phyloP scores from a whole-genome alignment of 2,113 vertebrate species.

The Accipiter virgatus region DNA sequence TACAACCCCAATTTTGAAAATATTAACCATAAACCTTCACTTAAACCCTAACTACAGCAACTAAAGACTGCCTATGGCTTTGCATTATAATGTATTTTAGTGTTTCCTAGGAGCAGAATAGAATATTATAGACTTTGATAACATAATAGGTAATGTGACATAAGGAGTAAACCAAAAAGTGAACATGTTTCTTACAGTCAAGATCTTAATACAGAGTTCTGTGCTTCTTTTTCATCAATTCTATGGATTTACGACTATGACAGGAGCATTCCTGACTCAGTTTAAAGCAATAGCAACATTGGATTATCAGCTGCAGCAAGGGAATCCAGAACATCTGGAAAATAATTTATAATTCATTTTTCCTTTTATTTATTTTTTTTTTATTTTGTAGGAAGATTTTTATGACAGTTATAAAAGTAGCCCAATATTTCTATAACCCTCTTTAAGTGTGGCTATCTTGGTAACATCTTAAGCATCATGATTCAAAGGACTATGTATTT shows the following conservation, averaged over 20 bases:
- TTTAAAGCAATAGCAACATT: not conserved
- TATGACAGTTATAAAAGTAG: not conserved
- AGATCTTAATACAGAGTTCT: not conserved
- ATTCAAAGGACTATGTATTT: not conserved
- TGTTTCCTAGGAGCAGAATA: not conserved
- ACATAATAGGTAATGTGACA: not conserved
- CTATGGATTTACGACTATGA: not conserved
- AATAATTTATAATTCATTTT: not conserved
- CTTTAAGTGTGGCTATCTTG: not conserved
- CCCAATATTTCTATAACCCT: not conserved
- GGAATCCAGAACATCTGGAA: not conserved
- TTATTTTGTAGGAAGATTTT: not conserved
- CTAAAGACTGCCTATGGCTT: not conserved
- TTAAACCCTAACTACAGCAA: not conserved
- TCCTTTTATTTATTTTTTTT: not conserved
- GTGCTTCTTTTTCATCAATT: not conserved
- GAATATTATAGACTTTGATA: not conserved
- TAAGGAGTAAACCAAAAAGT: not conserved
- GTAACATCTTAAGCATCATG: not conserved
- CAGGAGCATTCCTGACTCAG: not conserved
- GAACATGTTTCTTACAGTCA: not conserved
- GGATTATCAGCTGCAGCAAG: not conserved
- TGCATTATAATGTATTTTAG: not conserved
- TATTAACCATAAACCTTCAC: not conserved
- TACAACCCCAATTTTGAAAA: not conserved